Evolutionary conservation across 92 coral and sea anemone species (phyloP).

Genomic region (Heliopora coerulea): DNA sequence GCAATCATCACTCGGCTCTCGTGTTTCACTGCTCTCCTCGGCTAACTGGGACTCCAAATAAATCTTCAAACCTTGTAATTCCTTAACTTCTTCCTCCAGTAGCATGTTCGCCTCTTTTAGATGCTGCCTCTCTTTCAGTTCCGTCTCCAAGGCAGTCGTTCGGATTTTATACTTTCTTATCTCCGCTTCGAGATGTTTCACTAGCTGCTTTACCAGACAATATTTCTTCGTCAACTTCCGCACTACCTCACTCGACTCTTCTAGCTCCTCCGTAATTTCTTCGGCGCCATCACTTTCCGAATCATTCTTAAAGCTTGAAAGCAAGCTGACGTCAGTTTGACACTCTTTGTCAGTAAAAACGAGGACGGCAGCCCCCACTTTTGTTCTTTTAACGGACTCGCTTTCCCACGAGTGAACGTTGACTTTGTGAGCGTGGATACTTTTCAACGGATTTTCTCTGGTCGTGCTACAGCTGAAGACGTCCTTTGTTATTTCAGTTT

Average conservation of each 20-base stretch:
- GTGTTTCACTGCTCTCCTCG: constrained; percentile 12
- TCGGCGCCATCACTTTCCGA: constrained; percentile 36
- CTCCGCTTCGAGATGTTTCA: constrained; percentile 33
- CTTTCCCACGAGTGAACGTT: constrained; percentile 9
- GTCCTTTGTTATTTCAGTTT: constrained; percentile 6
- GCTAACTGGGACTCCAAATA: constrained; percentile 37
- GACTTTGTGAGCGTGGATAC: not conserved
- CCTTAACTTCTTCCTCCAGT: constrained; percentile 21
- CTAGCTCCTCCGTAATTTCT: not conserved
- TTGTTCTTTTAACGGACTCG: constrained; percentile 13
- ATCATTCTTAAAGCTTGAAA: not conserved
- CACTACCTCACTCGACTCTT: constrained; percentile 1
- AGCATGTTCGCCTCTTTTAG: constrained; percentile 32
- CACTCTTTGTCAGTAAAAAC: constrained; percentile 10
- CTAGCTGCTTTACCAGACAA: constrained; percentile 14
- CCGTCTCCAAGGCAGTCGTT: constrained; percentile 28
- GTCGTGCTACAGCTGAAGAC: constrained; percentile 10
- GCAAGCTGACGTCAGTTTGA: constrained; percentile 34
- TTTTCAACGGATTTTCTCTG: not conserved
- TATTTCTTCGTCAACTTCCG: constrained; percentile 15
- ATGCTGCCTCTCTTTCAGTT: constrained; percentile 21
- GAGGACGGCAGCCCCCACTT: not conserved
- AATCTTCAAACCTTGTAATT: constrained; percentile 54
- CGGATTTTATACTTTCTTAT: constrained; percentile 23
- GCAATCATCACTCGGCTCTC: not conserved